A percentile compares a stretch with the other conserved stretches of the same genome.
Evolutionary conservation across 2,888 invertebrate species (phyloP).

Genomic region (Tetranychus piercei): DNA sequence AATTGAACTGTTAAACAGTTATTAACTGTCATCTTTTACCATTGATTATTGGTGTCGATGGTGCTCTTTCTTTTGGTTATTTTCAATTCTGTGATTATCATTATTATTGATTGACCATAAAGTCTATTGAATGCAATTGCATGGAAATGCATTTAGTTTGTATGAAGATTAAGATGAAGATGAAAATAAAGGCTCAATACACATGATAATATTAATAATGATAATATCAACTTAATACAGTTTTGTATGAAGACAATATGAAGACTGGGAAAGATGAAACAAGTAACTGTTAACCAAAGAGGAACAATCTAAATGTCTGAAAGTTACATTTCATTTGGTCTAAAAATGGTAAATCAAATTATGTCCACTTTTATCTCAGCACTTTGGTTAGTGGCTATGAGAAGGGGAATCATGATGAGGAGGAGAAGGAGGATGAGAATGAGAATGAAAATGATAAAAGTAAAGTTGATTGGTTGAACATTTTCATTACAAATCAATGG

Average conservation of each 20-base stretch:
- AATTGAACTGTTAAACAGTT: neutral
- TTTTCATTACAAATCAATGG: neutral
- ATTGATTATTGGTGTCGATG: neutral
- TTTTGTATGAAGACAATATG: too few relatives aligned
- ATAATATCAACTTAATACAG: neutral
- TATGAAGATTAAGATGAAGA: neutral
- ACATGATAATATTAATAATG: neutral
- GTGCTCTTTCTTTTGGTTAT: neutral
- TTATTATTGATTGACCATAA: constrained; percentile 1
- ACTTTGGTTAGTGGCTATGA: neutral
- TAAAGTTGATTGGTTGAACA: constrained; percentile 1
- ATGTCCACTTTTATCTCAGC: neutral
- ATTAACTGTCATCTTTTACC: neutral
- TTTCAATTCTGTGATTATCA: neutral
- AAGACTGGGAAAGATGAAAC: too few relatives aligned
- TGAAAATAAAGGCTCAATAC: neutral
- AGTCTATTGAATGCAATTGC: neutral
- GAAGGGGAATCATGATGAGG: neutral
- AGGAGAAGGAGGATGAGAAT: neutral
- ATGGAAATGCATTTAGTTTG: neutral
- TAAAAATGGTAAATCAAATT: neutral
- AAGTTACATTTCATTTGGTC: neutral
- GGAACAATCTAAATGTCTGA: neutral
- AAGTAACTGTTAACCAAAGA: neutral
- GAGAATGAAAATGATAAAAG: neutral